These are phyloP conservation scores for Arizona elegans DNA, from an alignment of 2,113 vertebrate genomes.

Conservation along the genomic window DNA sequence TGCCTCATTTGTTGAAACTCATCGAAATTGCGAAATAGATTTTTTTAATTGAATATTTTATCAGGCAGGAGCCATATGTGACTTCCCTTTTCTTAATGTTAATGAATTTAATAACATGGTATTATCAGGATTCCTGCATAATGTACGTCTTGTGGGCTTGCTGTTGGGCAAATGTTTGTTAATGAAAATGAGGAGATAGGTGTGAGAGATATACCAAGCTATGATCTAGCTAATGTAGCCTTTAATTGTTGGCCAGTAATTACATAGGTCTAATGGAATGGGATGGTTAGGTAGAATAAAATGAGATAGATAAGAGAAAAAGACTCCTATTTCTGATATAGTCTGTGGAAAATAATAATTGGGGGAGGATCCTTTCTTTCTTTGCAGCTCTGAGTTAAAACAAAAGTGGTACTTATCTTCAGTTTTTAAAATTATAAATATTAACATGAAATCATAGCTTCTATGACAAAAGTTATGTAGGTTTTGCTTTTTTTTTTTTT, in stretches of 20 bases:
- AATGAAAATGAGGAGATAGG: slow-evolving; percentile 62
- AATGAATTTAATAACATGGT: slow-evolving; percentile 58
- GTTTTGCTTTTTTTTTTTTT: not conserved
- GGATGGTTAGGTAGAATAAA: slow-evolving; percentile 16
- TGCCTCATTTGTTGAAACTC: slow-evolving; percentile 25
- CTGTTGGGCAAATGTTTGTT: slow-evolving; percentile 56
- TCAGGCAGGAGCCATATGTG: slow-evolving; percentile 25
- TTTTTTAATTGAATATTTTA: slow-evolving; percentile 36
- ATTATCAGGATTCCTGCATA: slow-evolving; percentile 50
- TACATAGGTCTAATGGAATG: slow-evolving; percentile 28
- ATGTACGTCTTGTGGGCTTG: slow-evolving; percentile 59
- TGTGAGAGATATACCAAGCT: slow-evolving; percentile 56
- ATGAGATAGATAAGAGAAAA: not conserved
- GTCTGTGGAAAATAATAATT: not conserved
- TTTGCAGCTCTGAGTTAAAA: not conserved
- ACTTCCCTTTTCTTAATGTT: slow-evolving; percentile 58
- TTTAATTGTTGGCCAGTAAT: slow-evolving; percentile 54
- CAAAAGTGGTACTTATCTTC: not conserved
- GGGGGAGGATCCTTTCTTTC: not conserved
- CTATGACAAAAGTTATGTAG: too few species aligned
- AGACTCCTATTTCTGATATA: slow-evolving; percentile 10
- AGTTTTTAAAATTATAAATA: not conserved
- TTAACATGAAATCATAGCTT: not conserved
- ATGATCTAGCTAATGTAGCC: slow-evolving; percentile 44
- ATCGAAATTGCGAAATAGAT: slow-evolving; percentile 25